phyloP scores from a whole-genome alignment of 2,113 vertebrate genomes.

The Ictalurus punctatus region DNA sequence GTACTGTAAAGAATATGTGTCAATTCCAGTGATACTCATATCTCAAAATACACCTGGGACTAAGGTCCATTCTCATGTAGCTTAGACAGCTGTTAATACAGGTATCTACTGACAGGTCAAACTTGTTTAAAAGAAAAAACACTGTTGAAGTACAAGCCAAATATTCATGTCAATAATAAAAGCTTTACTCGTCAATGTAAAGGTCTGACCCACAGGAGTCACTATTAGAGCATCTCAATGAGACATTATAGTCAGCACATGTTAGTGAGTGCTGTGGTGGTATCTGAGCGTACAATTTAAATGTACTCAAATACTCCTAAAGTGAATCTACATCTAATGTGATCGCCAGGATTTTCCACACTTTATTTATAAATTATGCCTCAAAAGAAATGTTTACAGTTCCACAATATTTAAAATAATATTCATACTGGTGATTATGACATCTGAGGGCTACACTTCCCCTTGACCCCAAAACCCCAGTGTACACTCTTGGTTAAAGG shows the following conservation, averaged over 20 bases:
- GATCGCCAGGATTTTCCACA: neutral
- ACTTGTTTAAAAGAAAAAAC: neutral
- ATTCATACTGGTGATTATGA: constrained; percentile 18
- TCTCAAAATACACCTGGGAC: neutral
- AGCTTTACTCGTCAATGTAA: neutral
- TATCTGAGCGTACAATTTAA: neutral
- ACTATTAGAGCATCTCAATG: neutral
- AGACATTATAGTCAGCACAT: neutral
- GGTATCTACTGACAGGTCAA: neutral
- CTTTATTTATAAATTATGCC: neutral
- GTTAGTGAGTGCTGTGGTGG: neutral
- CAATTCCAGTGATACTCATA: neutral
- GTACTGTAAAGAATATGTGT: neutral
- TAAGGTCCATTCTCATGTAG: neutral
- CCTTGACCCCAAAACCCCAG: neutral
- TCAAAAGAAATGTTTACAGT: neutral
- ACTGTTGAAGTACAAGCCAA: neutral
- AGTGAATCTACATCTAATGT: neutral
- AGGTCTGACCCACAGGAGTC: neutral
- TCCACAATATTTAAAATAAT: constrained; percentile 10
- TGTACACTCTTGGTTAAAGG: neutral
- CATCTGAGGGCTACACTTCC: constrained; percentile 18
- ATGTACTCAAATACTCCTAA: neutral
- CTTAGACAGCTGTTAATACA: neutral
- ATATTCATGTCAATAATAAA: neutral